These are phyloP conservation scores for Haemorhous mexicanus DNA, from an alignment of 2,113 vertebrate species.

Conservation along the genomic window DNA sequence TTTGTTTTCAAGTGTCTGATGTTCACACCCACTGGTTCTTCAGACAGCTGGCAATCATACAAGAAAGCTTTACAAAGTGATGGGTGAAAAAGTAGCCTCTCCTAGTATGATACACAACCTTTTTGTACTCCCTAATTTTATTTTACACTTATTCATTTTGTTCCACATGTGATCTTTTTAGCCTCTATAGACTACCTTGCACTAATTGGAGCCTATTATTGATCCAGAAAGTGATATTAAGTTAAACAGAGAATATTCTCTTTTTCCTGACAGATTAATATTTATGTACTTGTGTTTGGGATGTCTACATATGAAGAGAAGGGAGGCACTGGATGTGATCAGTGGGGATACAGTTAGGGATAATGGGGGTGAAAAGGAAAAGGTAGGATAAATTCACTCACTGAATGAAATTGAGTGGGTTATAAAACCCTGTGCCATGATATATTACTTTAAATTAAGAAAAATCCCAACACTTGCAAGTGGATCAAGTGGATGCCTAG, in stretches of 20 bases:
- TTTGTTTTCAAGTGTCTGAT: background rate
- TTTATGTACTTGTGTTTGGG: background rate
- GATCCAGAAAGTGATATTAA: background rate
- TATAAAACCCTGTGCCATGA: background rate
- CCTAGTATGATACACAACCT: background rate
- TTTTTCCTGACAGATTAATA: background rate
- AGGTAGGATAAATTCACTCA: background rate
- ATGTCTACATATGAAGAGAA: background rate
- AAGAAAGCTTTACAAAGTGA: background rate
- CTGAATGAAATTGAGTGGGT: background rate
- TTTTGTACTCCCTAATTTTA: background rate
- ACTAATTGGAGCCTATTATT: background rate
- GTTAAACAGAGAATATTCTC: background rate
- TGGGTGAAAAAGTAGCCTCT: background rate
- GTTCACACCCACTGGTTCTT: background rate
- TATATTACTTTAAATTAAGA: background rate
- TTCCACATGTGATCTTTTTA: background rate
- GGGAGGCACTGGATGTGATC: background rate
- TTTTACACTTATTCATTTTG: background rate
- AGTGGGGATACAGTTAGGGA: background rate
- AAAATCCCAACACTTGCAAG: background rate
- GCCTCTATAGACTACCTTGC: background rate
- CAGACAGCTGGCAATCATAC: background rate
- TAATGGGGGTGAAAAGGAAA: background rate
- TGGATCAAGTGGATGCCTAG: background rate